Evolutionary conservation across 2,797 vertebrate genomes (phyloP).

Genomic region (Amazona ochrocephala): DNA sequence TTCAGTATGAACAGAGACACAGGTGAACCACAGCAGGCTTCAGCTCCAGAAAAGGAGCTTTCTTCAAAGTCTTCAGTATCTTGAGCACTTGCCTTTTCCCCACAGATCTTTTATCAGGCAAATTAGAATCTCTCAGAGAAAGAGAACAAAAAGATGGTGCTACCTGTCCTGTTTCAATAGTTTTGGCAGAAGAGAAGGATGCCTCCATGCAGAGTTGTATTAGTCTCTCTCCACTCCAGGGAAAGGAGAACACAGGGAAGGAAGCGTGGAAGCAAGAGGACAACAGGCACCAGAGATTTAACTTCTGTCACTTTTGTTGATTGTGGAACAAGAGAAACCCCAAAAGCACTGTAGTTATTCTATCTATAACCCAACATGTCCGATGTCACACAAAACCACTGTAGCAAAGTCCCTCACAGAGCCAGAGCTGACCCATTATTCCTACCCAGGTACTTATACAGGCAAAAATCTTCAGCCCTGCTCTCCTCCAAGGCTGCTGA

Average conservation of each 20-base stretch:
- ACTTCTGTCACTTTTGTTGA: neutral
- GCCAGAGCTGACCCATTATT: neutral
- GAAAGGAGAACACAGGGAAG: neutral
- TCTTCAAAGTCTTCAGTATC: neutral
- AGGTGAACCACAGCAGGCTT: neutral
- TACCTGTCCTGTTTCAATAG: neutral
- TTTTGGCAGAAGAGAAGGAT: neutral
- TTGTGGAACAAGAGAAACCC: neutral
- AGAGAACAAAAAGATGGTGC: neutral
- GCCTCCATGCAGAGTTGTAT: neutral
- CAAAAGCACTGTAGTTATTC: neutral
- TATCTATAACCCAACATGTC: neutral
- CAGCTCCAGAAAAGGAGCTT: neutral
- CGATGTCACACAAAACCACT: neutral
- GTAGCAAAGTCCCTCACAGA: neutral
- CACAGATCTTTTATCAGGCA: neutral
- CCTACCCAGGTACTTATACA: neutral
- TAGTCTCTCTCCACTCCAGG: neutral
- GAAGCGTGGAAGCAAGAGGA: neutral
- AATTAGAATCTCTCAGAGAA: neutral
- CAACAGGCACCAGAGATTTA: fast-evolving
- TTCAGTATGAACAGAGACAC: neutral
- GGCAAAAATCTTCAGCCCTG: neutral
- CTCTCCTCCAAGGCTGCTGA: neutral
- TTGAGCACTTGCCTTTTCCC: neutral